A percentile compares a stretch with the other conserved stretches of the same genome.
phyloP scores from a whole-genome alignment of 2,113 vertebrate species.

The Falco punctatus region DNA sequence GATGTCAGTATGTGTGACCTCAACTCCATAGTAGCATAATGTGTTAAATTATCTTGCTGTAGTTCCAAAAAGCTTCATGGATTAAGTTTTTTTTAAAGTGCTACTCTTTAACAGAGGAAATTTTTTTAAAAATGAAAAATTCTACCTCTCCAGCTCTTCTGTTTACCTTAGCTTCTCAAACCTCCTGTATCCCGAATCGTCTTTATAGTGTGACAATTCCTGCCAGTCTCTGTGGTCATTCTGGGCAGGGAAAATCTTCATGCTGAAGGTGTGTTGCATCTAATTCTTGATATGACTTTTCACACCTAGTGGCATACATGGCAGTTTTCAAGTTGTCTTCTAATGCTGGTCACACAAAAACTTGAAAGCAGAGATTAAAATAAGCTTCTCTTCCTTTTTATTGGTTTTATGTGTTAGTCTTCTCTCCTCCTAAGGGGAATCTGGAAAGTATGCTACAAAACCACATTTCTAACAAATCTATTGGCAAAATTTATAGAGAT shows the following conservation, averaged over 20 bases:
- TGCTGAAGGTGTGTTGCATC: not conserved
- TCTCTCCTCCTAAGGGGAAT: not conserved
- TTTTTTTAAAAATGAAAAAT: not conserved
- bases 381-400: not conserved
- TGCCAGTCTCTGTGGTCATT: not conserved
- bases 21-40: not conserved
- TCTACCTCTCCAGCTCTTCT: not conserved
- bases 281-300: not conserved
- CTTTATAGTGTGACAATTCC: not conserved
- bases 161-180: not conserved
- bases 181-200: not conserved
- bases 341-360: not conserved
- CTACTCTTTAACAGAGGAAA: not conserved
- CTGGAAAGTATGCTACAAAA: not conserved
- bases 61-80: constrained; percentile 28
- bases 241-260: not conserved
- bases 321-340: not conserved
- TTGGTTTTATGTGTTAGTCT: not conserved
- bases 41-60: constrained; percentile 1
- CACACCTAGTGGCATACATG: not conserved
- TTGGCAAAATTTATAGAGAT: too few species aligned
- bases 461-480: fast-evolving
- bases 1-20: not conserved
- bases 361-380: not conserved
- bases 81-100: not conserved